Base-by-base conservation (phyloP, 2,797 vertebrate species). In the Pangasius krempfi region DNA sequence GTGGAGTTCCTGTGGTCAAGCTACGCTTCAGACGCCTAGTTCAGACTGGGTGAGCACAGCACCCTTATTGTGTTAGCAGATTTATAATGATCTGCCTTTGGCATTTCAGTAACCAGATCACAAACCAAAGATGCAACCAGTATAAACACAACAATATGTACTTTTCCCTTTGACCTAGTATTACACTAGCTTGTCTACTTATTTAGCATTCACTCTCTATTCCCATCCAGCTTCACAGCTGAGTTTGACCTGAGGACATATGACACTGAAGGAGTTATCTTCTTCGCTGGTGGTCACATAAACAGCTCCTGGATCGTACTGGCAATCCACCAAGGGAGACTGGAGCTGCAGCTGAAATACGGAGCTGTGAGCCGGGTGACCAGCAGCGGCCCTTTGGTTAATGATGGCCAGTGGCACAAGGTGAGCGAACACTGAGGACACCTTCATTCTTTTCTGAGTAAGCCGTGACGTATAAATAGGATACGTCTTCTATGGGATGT, bases 161-260 rank as follows among this genome's bases (percentile, higher is more conserved):
- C 54, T 64, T 83, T 83, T 40, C 9, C 10, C 10, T 60, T 81
- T 62, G 27, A 47, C 18, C 20, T 58, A 5, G 18, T 54, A 30
- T 58, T 80, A 58, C 58, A 64, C 12, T n/a, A 83, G 25, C 7
- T 44, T 8, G 50, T 50, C 22, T 27, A 2, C 9, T 60, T 3
- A 16, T 75, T 86, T 81, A n/a, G 8, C 60, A 58, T 8, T 80
- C 20, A 16, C 50, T 84, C 27, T 13, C 10, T 87, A 0, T 86
- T 70, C 84, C 47, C 60, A 47, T 91, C 86, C 93, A 99, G 98
- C 89, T 97, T 99, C 94, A 97, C 97, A 82, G 98, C 98, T 33
- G 98, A 99, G 93, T 99, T 99, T 91, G 98, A 99, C 94, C 97
- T 99, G 94, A 97, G 98, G 93, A 98, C 98, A 66, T 99, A 96